Evolutionary conservation across 2,888 invertebrate genomes (phyloP), one percentile per base, ranked within the genome.

Genomic region (Agelastica alni): DNA sequence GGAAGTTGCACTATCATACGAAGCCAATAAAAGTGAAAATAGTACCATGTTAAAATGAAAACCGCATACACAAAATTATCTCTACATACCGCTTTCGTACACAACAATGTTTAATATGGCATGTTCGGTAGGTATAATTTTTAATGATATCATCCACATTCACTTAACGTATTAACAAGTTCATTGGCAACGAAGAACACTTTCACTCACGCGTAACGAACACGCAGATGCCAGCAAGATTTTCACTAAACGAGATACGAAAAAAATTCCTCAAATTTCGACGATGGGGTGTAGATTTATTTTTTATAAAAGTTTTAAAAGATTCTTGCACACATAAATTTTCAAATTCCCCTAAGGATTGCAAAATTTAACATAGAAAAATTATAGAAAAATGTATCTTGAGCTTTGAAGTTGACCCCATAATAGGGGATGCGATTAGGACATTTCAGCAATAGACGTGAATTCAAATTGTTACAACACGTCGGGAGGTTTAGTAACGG

Each of bases 131-230:
- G 52, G n/a, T 47, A 42, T 49, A 16, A 53, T 47, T 43, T 51
- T 20, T 59, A 60, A 62, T 60, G 58, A 62, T 53, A 51, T 52
- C 42, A 43, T 60, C 56, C 56, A 58, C 54, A 62, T 61, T 61
- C 61, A 52, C 48, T 22, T 18, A 46, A 26, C 28, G 45, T 45
- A 49, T 52, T 48, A 51, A 45, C 59, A 62, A 59, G 61, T 62
- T 62, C 59, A 62, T 41, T 59, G 59, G 46, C 56, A 58, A 58
- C n/a, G n/a, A n/a, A 18, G 7, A 43, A 41, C 17, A 62, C 61
- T 62, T 59, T 62, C 59, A 46, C 61, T 45, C 28, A 34, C 28
- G 43, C 22, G 41, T 26, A 43, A 47, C 41, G 13, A 44, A 7
- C 5, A 7, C 9, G 6, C 18, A 20, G 6, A 9, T 18, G 10